These are phyloP conservation scores for Andrena chrysosceles DNA, from an alignment of 2,888 invertebrate genomes.

Conservation along the genomic window DNA sequence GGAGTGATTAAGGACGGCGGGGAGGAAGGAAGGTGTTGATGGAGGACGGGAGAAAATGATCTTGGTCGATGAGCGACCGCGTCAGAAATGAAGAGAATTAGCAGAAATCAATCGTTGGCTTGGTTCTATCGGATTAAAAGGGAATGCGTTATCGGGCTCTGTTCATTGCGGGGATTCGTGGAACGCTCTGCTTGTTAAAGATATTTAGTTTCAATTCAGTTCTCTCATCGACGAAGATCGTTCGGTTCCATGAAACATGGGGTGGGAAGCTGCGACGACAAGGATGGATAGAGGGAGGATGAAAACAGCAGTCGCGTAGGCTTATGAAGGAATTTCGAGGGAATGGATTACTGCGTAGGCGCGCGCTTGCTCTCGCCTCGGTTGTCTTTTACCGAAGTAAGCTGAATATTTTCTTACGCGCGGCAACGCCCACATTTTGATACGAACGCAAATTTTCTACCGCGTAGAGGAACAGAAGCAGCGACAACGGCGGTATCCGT, in stretches of 20 bases:
- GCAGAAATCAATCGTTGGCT: not conserved
- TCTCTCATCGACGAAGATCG: conserved; percentile 21
- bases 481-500: conserved; percentile 46
- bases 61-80: conserved; percentile 51
- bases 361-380: conserved; percentile 74
- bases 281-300: conserved; percentile 11
- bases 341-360: conserved; percentile 59
- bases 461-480: conserved; percentile 62
- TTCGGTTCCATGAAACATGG: not conserved
- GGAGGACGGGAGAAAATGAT: not conserved
- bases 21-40: conserved; percentile 21
- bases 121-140: not conserved
- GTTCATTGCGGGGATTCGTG: not conserved
- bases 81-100: not conserved
- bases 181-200: conserved; percentile 9
- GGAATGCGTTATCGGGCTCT: not conserved
- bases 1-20: conserved; percentile 5
- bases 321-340: conserved; percentile 49
- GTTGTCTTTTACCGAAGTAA: conserved; percentile 62
- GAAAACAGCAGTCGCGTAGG: conserved; percentile 30
- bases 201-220: conserved; percentile 15
- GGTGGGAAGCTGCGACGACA: conserved; percentile 1
- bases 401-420: conserved; percentile 74
- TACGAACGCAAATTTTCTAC: conserved; percentile 83
- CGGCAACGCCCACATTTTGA: conserved; percentile 80